These are phyloP conservation scores for Tupaia chinensis DNA, from an alignment of 2,113 vertebrate species.

Conservation along the genomic window DNA sequence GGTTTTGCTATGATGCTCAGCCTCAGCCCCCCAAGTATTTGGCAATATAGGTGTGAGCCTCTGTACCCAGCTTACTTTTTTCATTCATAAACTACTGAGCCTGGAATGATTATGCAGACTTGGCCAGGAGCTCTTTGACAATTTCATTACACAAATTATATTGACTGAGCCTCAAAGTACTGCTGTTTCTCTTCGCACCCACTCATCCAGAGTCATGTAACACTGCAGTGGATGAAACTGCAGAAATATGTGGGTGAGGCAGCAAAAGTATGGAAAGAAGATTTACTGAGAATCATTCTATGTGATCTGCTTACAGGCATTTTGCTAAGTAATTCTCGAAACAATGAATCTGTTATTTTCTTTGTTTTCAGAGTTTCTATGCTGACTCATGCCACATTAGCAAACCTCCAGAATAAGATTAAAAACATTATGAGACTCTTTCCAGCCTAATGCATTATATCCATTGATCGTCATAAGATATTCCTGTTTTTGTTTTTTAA, in stretches of 20 bases:
- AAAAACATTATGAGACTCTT: background rate
- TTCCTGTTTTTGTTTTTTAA: background rate
- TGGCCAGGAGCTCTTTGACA: background rate
- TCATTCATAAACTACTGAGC: slow-evolving; percentile 18
- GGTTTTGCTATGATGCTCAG: too few relatives aligned
- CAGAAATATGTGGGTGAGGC: background rate
- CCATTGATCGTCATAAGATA: background rate
- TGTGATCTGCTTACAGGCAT: background rate
- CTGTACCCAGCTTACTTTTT: background rate
- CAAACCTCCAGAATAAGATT: slow-evolving; percentile 42
- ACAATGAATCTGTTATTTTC: background rate
- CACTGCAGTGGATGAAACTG: background rate
- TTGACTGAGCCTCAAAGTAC: background rate
- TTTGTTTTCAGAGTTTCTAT: background rate
- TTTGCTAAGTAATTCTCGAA: background rate
- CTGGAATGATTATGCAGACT: background rate
- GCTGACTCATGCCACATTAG: background rate
- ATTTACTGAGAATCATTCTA: background rate
- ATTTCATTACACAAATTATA: slow-evolving; percentile 41
- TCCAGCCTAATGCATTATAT: background rate
- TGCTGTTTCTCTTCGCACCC: background rate
- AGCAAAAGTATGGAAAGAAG: slow-evolving; percentile 5
- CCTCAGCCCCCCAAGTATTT: too few relatives aligned
- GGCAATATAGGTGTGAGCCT: too few relatives aligned
- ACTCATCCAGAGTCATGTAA: background rate